Base-by-base conservation (phyloP, 2,888 invertebrate genomes). In the Dromius quadrimaculatus region DNA sequence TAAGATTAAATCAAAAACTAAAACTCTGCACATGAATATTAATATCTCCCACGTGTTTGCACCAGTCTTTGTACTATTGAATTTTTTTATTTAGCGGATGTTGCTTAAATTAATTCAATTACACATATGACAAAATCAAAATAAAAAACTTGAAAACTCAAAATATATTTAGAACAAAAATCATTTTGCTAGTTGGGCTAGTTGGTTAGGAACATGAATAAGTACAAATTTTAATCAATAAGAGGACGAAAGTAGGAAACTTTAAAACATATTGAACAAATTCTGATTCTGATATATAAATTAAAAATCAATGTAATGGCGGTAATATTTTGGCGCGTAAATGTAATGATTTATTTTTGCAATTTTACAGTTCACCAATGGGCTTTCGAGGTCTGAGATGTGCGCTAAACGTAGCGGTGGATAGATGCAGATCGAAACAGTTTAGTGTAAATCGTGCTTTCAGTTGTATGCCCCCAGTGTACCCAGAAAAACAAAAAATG, bases 401-500 rank as follows among this genome's bases (percentile, higher is more conserved):
- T 22, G 47, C 23, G 23, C 19, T 68, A 15, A 13, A 11, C 15
- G 22, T 41, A 45, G 41, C 45, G 34, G 2, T 57, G 20, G 17
- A n/a, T 43, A 57, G 34, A 32, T 41, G 66, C 28, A 23, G 23
- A 13, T 17, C 17, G 59, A 41, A 41, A 34, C 45, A 20, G 57
- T 57, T 5, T 20, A 57, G 68, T 66, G 54, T 57, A 68, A 68
- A 23, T 41, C 59, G 57, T 43, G 43, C 59, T 68, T 65, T 36
- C n/a, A 68, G 68, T 23, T 64, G 47, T 64, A 20, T 64, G 9
- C 64, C 64, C 9, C 64, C 64, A 64, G 64, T 64, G 15, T 64
- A 64, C 50, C 64, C 64, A 11, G 19, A 64, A 23, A 43, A 64
- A 64, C n/a, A 19, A 22, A 47, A 41, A 59, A 69, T 71, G 62